A percentile compares a stretch with the other conserved stretches of the same genome.
These are phyloP conservation scores for Puntigrus tetrazona DNA, from an alignment of 2,113 vertebrate genomes.

Conservation along the genomic window DNA sequence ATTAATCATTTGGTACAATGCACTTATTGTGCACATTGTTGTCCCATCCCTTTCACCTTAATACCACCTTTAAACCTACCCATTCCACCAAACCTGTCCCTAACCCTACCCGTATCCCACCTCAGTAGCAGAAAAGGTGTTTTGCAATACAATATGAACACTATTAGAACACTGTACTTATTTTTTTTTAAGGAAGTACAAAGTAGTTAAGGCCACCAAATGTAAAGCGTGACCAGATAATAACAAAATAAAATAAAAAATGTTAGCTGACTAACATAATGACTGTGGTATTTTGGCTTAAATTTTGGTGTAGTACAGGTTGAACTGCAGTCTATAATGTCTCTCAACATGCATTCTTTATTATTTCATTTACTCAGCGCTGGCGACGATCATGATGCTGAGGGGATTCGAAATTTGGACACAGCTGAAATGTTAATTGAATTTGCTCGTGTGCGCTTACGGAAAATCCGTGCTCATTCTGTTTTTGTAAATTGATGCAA, in stretches of 20 bases:
- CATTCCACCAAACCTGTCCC: too few relatives aligned
- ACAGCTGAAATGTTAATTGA: constrained; percentile 39
- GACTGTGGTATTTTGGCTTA: not conserved
- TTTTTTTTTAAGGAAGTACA: too few relatives aligned
- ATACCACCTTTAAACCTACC: too few relatives aligned
- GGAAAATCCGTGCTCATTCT: constrained; percentile 34
- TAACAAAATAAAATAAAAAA: not conserved
- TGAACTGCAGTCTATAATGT: not conserved
- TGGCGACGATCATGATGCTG: not conserved
- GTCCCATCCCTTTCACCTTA: too few relatives aligned
- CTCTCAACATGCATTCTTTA: constrained; percentile 8
- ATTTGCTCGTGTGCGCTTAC: constrained; percentile 38
- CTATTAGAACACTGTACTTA: too few relatives aligned
- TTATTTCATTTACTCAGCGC: not conserved
- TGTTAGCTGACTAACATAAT: not conserved
- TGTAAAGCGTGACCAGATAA: too few relatives aligned
- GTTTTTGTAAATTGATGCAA: constrained; percentile 40
- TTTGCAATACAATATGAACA: too few relatives aligned
- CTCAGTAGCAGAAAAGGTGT: too few relatives aligned
- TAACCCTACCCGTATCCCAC: too few relatives aligned
- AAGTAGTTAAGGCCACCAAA: too few relatives aligned
- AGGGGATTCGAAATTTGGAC: constrained; percentile 33
- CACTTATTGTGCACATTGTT: too few relatives aligned
- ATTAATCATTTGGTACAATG: too few relatives aligned
- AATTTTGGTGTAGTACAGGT: not conserved